Evolutionary conservation across 2,113 vertebrate species (phyloP), one percentile per base, ranked within the genome.

Genomic region (Oreotrochilus melanogaster): DNA sequence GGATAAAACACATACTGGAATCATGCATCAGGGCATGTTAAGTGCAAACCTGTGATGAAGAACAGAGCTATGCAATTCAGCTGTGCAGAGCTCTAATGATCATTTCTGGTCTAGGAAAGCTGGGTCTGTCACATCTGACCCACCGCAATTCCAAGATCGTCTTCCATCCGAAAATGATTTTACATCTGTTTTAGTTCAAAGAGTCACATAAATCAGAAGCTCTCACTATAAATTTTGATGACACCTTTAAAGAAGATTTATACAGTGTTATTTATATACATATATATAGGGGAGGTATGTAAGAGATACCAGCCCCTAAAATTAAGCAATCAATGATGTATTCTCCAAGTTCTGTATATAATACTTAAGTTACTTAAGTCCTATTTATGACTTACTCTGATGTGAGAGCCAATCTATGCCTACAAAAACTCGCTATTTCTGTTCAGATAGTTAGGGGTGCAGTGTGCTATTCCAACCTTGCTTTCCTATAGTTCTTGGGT

Each of bases 141-240:
- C 56, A 60, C 69, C 61, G 70, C 51, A 72, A 48, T 43, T 82
- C 58, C 8, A 73, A 88, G 62, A 89, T 31, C 37, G 43, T 57
- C 43, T 73, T 76, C 95, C 83, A 92, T 72, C 13, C 33, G 0
- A 93, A 96, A 96, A 64, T 33, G 13, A 57, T 90, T 95, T 92
- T 73, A 94, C 84, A 95, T 96, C 95, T 96, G 94, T 43, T 96
- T 89, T 86, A 93, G 70, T 79, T 96, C 92, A 95, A 24, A 90
- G 64, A 86, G 69, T 92, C 47, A 64, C 57, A 95, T 93, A 95
- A 95, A 96, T 94, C 93, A 89, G 84, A 97, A 89, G 83, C 76
- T 93, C 43, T 62, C 61, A 83, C 64, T 73, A 96, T 89, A 94
- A 89, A 78, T 90, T 88, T 94, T 92, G 92, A 94, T 72, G 70